Evolutionary conservation across 2,888 invertebrate species (phyloP).

Genomic region (Physocephala rufipes): DNA sequence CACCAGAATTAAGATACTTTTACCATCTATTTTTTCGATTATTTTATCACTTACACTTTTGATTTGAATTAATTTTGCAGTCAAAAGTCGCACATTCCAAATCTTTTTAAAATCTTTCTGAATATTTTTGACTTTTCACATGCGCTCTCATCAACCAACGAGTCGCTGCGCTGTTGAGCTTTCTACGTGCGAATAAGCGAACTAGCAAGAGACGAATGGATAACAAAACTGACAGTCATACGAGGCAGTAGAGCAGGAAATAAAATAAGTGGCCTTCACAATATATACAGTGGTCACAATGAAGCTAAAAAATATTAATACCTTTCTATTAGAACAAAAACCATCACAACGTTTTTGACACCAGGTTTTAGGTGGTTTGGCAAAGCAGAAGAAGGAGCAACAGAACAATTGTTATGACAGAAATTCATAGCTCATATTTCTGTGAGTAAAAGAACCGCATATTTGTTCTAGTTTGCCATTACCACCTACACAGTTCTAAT

Average conservation of each 20-base stretch:
- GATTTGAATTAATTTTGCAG: background rate
- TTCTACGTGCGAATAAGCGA: slow-evolving; percentile 27
- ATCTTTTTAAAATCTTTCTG: background rate
- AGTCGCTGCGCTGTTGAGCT: slow-evolving; percentile 10
- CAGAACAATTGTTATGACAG: no score
- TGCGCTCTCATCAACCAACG: slow-evolving; percentile 31
- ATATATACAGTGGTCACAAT: no score
- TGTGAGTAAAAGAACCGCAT: no score
- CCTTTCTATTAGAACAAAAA: no score
- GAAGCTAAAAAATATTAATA: no score
- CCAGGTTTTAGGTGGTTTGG: no score
- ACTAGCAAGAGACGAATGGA: slow-evolving; percentile 33
- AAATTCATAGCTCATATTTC: no score
- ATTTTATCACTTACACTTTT: slow-evolving; percentile 16
- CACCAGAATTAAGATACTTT: background rate
- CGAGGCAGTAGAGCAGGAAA: background rate
- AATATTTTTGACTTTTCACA: slow-evolving; percentile 26
- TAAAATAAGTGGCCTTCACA: no score
- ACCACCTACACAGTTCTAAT: no score
- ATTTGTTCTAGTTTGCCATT: no score
- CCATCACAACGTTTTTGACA: no score
- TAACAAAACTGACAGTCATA: slow-evolving; percentile 8
- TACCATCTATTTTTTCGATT: background rate
- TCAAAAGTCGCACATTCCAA: slow-evolving; percentile 9
- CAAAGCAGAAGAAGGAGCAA: no score